Evolutionary conservation across 2,888 invertebrate species (phyloP).

Genomic region (Dascillus cervinus): DNA sequence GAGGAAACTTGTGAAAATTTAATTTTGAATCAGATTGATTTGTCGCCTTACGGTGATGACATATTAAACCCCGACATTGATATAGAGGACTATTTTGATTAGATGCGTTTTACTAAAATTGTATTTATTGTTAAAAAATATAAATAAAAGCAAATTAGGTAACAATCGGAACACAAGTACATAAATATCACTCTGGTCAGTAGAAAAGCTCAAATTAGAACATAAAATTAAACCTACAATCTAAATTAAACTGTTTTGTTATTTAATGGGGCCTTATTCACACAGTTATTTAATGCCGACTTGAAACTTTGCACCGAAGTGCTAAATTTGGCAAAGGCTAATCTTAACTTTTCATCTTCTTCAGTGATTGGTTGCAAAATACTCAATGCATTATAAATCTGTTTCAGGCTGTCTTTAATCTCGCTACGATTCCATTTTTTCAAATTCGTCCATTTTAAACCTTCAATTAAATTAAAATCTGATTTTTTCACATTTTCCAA

Average conservation of each 20-base stretch:
- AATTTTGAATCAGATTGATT: constrained; percentile 88
- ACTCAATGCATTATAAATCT: constrained; percentile 34
- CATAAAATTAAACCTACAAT: too few relatives aligned
- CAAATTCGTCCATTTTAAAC: too few relatives aligned
- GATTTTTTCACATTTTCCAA: too few relatives aligned
- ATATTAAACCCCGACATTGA: constrained; percentile 93
- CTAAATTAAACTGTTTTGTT: constrained; percentile 37
- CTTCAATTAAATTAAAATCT: too few relatives aligned
- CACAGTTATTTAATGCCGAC: constrained; percentile 30
- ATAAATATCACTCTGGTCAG: too few relatives aligned
- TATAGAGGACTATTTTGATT: constrained; percentile 99
- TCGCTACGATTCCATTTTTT: too few relatives aligned
- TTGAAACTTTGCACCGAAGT: constrained; percentile 38
- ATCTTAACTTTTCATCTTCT: constrained; percentile 34
- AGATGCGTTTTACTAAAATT: constrained; percentile 1
- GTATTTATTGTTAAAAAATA: too few relatives aligned
- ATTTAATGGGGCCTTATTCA: constrained; percentile 21
- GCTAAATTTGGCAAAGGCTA: constrained; percentile 37
- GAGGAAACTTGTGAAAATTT: constrained; percentile 98
- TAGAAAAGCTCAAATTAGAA: too few relatives aligned
- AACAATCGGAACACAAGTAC: too few relatives aligned
- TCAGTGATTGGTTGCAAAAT: constrained; percentile 31
- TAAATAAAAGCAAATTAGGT: too few relatives aligned
- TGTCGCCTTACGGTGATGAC: constrained; percentile 82
- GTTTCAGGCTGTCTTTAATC: constrained; percentile 31